phyloP scores from a whole-genome alignment of 2,113 vertebrate genomes.

The Pluvianellus socialis region DNA sequence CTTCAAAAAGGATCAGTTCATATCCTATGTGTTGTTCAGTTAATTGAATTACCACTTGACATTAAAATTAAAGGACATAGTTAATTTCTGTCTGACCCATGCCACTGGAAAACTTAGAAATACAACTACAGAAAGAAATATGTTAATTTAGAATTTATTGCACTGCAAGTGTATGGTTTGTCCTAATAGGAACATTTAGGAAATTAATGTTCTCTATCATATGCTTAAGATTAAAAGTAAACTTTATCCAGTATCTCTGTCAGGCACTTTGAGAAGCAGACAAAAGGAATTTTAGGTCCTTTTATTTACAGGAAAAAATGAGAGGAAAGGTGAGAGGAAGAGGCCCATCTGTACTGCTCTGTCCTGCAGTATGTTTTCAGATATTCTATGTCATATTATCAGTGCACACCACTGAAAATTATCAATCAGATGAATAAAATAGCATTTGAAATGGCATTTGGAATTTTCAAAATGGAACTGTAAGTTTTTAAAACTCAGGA shows the following conservation, averaged over 20 bases:
- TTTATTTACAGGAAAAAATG: not conserved
- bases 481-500: not conserved
- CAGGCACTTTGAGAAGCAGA: not conserved
- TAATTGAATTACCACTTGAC: conserved; percentile 22
- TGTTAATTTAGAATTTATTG: not conserved
- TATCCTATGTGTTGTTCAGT: not conserved
- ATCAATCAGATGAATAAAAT: not conserved
- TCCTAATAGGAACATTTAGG: not conserved
- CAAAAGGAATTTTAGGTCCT: not conserved
- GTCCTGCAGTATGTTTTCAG: not conserved
- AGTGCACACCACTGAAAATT: not conserved
- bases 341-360: not conserved
- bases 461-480: not conserved
- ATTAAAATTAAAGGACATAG: not conserved
- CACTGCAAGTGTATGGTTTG: not conserved
- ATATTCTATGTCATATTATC: not conserved
- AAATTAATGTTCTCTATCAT: not conserved
- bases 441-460: not conserved
- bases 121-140: not conserved
- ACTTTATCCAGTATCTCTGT: not conserved
- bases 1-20: not conserved
- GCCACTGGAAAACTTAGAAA: not conserved
- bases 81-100: not conserved
- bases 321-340: not conserved
- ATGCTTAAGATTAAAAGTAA: not conserved